Evolutionary conservation across 37 sponge, comb jelly and placozoan genomes (phyloP), one percentile per base, ranked within the genome.

Genomic region (Ianthella basta): DNA sequence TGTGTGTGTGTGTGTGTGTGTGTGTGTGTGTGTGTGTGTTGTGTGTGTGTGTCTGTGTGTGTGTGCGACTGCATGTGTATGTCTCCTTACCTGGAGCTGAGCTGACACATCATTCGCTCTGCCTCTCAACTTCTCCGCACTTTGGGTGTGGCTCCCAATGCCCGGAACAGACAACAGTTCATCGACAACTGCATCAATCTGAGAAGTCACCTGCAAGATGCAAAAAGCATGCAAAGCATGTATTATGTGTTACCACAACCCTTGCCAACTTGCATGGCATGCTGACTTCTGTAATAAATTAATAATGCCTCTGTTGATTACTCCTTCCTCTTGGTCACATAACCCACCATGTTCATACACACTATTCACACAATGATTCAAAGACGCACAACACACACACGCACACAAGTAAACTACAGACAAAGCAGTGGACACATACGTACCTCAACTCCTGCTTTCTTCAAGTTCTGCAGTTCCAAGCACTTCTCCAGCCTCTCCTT

Each of bases 301-400:
- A n/a, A n/a, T n/a, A n/a, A n/a, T n/a, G n/a, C n/a, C n/a, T n/a
- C n/a, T n/a, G n/a, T n/a, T n/a, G n/a, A n/a, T 12, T 39, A 73
- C 75, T 10, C 50, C 6, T 39, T 20, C 75, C 79, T 39, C 79
- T 15, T n/a, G 3, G 6, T 10, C 50, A 44, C 50, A 44, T 8
- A 44, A 3, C 3, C 50, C 3, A 3, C 3, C 50, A 44, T 8
- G 8, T 8, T 10, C 50, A 44, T 8, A 44, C 50, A 44, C 50
- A 44, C 50, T 30, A 32, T 33, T 27, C 70, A 69, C 70, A 30
- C 70, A 69, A 29, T 27, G 33, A 69, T 33, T 4, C 70, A 69
- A 29, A 69, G 33, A 69, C 70, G 25, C 70, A 69, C 70, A 69
- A 69, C 70, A 69, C 79, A 78, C 79, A 78, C 79, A 78, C 79